These are phyloP conservation scores for Phoeniculus purpureus DNA, from an alignment of 2,797 vertebrate species.

Conservation along the genomic window DNA sequence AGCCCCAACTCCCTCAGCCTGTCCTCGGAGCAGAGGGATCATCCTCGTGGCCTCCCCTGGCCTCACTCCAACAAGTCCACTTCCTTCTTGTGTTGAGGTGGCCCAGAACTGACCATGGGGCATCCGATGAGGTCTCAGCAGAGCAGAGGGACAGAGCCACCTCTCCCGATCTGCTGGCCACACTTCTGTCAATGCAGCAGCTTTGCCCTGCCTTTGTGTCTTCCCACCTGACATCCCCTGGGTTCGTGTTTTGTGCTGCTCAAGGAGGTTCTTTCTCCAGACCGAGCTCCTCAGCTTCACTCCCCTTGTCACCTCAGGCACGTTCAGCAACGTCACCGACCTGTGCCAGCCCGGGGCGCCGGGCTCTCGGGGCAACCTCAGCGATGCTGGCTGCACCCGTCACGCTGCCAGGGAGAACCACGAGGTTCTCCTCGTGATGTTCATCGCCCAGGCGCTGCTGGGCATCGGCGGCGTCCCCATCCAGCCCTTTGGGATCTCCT, in stretches of 20 bases:
- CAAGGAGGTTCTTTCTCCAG: background rate
- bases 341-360: conserved; percentile 54
- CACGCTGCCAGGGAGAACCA: conserved; percentile 40
- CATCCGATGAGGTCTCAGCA: too few relatives aligned
- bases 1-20: too few relatives aligned
- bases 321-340: conserved; percentile 53
- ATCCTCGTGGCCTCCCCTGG: too few relatives aligned
- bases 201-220: too few relatives aligned
- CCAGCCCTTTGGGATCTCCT: conserved; percentile 96
- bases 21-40: too few relatives aligned
- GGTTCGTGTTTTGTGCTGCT: accelerated
- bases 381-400: conserved; percentile 67
- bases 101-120: too few relatives aligned
- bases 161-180: too few relatives aligned
- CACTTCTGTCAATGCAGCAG: background rate
- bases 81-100: too few relatives aligned
- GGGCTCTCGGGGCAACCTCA: accelerated
- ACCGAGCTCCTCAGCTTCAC: accelerated
- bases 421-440: conserved; percentile 82
- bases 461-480: conserved; percentile 90
- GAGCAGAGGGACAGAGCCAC: too few relatives aligned
- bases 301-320: background rate
- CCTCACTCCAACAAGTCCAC: too few relatives aligned
- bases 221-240: background rate
- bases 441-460: conserved; percentile 87